Percentiles rank a stretch among this genome's conserved stretches.
Evolutionary conservation across 1,140 invertebrate species (phyloP).

Genomic region (Aleiodes sp.): DNA sequence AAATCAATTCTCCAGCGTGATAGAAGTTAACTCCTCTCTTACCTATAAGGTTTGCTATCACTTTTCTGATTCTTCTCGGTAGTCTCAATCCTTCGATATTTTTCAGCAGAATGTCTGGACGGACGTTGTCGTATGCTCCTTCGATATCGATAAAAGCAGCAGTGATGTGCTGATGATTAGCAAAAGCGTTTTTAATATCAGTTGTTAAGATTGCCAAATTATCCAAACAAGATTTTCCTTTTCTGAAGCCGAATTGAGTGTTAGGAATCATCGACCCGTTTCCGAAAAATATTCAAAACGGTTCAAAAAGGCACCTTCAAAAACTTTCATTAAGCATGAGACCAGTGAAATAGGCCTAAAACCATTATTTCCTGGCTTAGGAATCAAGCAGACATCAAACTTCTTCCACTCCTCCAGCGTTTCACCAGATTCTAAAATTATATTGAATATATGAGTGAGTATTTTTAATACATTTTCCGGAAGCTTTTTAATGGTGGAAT

Average conservation of each 20-base stretch:
- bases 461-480: not conserved
- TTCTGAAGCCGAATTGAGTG: not conserved
- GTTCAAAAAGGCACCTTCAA: conserved; percentile 35
- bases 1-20: not conserved
- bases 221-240: not conserved
- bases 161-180: not conserved
- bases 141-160: not conserved
- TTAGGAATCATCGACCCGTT: conserved; percentile 3
- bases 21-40: not conserved
- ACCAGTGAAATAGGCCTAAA: conserved; percentile 37
- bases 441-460: conserved; percentile 33
- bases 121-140: not conserved
- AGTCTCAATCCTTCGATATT: not conserved
- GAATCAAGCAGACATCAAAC: conserved; percentile 30
- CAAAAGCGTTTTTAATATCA: not conserved
- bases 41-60: not conserved
- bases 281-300: conserved; percentile 37
- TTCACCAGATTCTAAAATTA: conserved; percentile 15
- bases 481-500: conserved; percentile 26
- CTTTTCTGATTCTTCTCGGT: not conserved
- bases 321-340: conserved; percentile 32
- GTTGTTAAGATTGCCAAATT: not conserved
- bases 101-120: not conserved
- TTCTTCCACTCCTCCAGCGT: conserved; percentile 30
- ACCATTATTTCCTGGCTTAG: conserved; percentile 23